Conservation (phyloP, 2,888 invertebrate species). For the Aromia moschata region DNA sequence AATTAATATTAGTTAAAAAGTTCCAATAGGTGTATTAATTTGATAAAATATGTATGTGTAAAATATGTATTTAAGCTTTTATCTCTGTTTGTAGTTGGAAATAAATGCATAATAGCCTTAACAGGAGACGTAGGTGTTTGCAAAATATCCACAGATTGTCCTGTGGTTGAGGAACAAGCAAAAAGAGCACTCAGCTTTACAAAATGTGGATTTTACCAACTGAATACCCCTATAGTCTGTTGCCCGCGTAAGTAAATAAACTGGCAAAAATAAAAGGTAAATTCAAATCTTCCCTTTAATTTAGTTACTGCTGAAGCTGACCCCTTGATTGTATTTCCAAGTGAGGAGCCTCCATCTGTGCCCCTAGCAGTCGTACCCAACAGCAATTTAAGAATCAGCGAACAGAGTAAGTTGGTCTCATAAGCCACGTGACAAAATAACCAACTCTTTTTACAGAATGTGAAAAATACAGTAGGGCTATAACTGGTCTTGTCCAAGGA, state of each 20-base stretch:
- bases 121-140: slow-evolving; percentile 49
- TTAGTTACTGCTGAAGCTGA: slow-evolving; percentile 10
- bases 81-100: slow-evolving; percentile 52
- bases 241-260: slow-evolving; percentile 48
- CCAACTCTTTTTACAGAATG: too few relatives aligned
- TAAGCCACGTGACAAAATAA: neutral
- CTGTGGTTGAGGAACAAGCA: slow-evolving; percentile 51
- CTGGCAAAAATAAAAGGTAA: neutral
- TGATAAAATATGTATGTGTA: too few relatives aligned
- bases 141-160: slow-evolving; percentile 51
- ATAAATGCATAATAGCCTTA: slow-evolving; percentile 45
- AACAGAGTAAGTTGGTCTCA: slow-evolving; percentile 51
- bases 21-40: too few relatives aligned
- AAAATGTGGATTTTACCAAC: slow-evolving; percentile 52
- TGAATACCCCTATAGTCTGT: slow-evolving; percentile 54
- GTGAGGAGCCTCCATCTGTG: slow-evolving; percentile 6
- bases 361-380: slow-evolving; percentile 5
- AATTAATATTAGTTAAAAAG: too few relatives aligned
- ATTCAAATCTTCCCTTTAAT: too few relatives aligned
- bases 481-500: slow-evolving; percentile 65
- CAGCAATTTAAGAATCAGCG: slow-evolving; percentile 45
- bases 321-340: slow-evolving; percentile 16
- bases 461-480: slow-evolving; percentile 65
- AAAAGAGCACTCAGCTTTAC: slow-evolving; percentile 53
- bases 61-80: too few relatives aligned